Evolutionary conservation across 2,113 vertebrate species (phyloP).

Genomic region (Uropsilus gracilis): DNA sequence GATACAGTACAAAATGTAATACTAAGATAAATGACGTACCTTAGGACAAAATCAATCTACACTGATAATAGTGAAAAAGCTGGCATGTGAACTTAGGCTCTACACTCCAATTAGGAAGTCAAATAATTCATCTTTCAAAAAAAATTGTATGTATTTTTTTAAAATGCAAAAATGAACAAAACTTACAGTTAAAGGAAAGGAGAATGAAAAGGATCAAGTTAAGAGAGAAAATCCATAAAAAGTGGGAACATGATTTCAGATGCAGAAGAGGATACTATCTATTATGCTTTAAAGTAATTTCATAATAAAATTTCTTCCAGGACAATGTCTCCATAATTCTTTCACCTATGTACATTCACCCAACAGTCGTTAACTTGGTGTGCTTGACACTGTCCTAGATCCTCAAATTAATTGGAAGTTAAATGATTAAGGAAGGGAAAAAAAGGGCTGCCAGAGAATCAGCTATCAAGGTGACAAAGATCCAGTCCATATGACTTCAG

Average conservation of each 20-base stretch:
- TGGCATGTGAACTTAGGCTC: neutral
- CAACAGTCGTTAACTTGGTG: neutral
- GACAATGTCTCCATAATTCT: neutral
- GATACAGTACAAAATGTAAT: neutral
- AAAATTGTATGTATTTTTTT: neutral
- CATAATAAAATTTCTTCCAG: neutral
- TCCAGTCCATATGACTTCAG: neutral
- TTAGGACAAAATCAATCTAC: neutral
- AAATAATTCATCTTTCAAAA: neutral
- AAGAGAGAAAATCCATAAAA: neutral
- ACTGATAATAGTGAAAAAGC: neutral
- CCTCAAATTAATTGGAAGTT: neutral
- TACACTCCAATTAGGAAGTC: neutral
- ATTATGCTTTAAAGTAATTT: conserved; percentile 12
- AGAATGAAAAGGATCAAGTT: neutral
- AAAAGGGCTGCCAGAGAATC: neutral
- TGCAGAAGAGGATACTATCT: neutral
- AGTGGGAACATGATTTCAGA: neutral
- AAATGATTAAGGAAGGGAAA: neutral
- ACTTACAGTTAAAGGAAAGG: neutral
- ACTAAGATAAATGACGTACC: neutral
- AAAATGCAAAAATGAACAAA: conserved; percentile 24
- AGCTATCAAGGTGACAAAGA: neutral
- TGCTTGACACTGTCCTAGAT: neutral
- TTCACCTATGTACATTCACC: neutral